Conservation (phyloP, 1,140 invertebrate species). For the Halesus radiatus region DNA sequence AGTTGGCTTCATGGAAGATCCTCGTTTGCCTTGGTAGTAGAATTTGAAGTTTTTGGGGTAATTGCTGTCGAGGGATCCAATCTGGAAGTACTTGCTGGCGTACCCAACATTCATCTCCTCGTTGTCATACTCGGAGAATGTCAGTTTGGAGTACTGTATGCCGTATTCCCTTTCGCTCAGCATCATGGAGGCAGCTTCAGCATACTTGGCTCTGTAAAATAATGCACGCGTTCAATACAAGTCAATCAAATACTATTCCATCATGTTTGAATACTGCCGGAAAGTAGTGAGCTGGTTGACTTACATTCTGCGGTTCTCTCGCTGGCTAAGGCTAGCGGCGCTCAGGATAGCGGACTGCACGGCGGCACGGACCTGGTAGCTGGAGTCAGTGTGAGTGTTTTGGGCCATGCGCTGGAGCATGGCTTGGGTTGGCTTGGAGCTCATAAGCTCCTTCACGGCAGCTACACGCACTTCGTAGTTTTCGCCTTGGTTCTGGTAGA, state of each 20-base stretch:
- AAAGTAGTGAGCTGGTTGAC: conserved; percentile 56
- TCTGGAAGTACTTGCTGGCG: conserved; percentile 61
- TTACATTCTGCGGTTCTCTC: conserved; percentile 67
- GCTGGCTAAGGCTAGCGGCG: conserved; percentile 65
- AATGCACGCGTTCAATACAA: conserved; percentile 29
- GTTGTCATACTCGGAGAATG: conserved; percentile 62
- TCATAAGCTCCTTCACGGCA: conserved; percentile 73
- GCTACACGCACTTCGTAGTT: conserved; percentile 75
- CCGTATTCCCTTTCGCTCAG: conserved; percentile 71
- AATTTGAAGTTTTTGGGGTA: conserved; percentile 68
- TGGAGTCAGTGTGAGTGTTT: conserved; percentile 75
- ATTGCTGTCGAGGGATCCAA: conserved; percentile 72
- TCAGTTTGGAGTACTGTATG: conserved; percentile 68
- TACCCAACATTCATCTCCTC: conserved; percentile 67
- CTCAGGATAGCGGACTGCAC: conserved; percentile 73
- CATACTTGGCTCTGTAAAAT: conserved; percentile 69
- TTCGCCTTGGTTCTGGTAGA: conserved; percentile 77
- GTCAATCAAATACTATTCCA: background rate
- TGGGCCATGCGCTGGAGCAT: conserved; percentile 80
- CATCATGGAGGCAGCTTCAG: conserved; percentile 69
- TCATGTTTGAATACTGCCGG: no score
- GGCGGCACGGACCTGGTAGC: conserved; percentile 73
- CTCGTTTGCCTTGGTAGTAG: conserved; percentile 61
- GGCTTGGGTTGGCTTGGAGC: conserved; percentile 70
- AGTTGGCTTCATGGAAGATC: conserved; percentile 64